Conservation (phyloP, 2,113 vertebrate genomes). For the Tylochromis polylepis region DNA sequence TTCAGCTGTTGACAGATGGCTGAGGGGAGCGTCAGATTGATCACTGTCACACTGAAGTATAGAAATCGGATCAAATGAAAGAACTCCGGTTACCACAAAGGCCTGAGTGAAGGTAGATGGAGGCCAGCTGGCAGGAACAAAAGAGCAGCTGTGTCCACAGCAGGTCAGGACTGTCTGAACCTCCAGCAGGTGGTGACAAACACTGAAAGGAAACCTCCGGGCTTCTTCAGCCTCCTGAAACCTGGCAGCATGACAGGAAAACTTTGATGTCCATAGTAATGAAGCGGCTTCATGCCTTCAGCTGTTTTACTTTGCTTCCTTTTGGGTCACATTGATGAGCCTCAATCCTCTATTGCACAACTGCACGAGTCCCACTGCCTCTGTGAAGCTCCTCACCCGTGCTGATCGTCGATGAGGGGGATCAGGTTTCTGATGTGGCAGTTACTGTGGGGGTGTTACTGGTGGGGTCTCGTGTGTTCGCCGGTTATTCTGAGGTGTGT, state of each 20-base stretch:
- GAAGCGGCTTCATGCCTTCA: not conserved
- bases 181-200: not conserved
- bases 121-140: constrained; percentile 55
- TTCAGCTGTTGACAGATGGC: not conserved
- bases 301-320: not conserved
- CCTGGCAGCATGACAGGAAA: not conserved
- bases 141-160: constrained; percentile 55
- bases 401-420: not conserved
- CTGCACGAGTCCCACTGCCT: not conserved
- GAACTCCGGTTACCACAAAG: not conserved
- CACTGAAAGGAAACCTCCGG: not conserved
- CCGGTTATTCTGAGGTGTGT: not conserved
- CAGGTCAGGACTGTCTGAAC: constrained; percentile 12
- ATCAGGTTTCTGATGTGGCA: not conserved
- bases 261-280: not conserved
- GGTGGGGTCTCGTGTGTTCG: not conserved
- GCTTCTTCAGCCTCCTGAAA: not conserved
- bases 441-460: not conserved
- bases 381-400: not conserved
- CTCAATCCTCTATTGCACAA: not conserved
- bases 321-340: not conserved
- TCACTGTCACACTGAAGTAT: not conserved
- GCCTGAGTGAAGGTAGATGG: not conserved
- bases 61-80: not conserved
- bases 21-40: not conserved